These are phyloP conservation scores for Calameuta pallipes DNA, from an alignment of 2,888 invertebrate genomes.

Conservation along the genomic window DNA sequence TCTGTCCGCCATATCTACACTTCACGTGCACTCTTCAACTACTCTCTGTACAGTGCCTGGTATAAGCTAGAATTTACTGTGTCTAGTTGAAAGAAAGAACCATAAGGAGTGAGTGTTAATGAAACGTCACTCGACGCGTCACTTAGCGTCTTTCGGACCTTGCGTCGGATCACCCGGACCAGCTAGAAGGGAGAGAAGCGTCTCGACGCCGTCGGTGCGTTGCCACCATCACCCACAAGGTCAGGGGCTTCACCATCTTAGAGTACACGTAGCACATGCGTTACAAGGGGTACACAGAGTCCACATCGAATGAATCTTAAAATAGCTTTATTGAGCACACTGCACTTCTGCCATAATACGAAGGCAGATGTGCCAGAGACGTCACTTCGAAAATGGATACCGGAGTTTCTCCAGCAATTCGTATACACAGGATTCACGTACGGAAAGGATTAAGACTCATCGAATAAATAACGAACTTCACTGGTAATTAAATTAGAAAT, in stretches of 20 bases:
- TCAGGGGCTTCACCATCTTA: constrained; percentile 31
- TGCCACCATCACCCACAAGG: constrained; percentile 37
- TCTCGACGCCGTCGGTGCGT: constrained; percentile 33
- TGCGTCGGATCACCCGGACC: background rate
- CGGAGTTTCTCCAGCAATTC: background rate
- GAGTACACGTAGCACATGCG: background rate
- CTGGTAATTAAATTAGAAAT: background rate
- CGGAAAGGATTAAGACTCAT: background rate
- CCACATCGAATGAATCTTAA: constrained; percentile 17
- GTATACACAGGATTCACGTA: background rate
- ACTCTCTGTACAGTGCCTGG: background rate
- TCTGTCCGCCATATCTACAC: constrained; percentile 14
- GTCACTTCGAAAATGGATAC: background rate
- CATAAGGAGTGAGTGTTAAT: constrained; percentile 44
- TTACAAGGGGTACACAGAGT: background rate
- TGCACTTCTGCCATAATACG: constrained; percentile 1
- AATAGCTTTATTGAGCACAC: constrained; percentile 31
- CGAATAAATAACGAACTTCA: background rate
- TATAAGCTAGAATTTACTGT: background rate
- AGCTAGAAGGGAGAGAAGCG: constrained; percentile 21
- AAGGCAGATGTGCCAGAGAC: background rate
- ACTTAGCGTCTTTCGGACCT: constrained; percentile 44
- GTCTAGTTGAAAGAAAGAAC: constrained; percentile 11
- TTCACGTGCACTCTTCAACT: background rate
- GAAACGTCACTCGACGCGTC: constrained; percentile 55